Base-by-base conservation (phyloP, 2,888 invertebrate genomes). In the Hemicrepidius hirtus region DNA sequence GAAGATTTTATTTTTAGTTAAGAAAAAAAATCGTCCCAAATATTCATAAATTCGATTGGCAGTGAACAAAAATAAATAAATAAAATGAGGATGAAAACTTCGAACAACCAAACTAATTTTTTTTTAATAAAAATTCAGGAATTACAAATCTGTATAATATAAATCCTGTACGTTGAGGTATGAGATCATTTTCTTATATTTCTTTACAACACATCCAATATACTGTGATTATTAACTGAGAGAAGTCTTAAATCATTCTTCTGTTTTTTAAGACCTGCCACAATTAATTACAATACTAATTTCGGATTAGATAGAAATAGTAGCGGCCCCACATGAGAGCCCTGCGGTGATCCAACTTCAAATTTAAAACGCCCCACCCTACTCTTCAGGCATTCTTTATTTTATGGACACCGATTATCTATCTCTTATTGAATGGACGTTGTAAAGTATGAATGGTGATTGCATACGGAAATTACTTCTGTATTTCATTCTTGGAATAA, bases 281-380 rank as follows among this genome's bases (percentile, higher is more conserved):
- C 41, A 41, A 60, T 60, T 60, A 60, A 60, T 60, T 60, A 60
- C 60, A 60, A 13, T 41, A 41, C 12, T 60, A 60, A 60, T 60
- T 37, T 65, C 21, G 53, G 18, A 55, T 65, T 65, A 53, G 32
- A 40, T 32, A 55, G 57, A 67, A 57, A 67, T 57, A 67, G 67
- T 57, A 67, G 67, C 67, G 57, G 57, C 67, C 67, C 67, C 57
- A 55, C 44, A 44, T 13, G 57, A 57, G 57, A 57, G 32, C 41
- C 44, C 41, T 57, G 57, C 55, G 67, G 40, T 44, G 10, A 46
- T 32, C 10, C 32, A 6, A 44, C 57, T 18, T 37, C 65, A 37
- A 21, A 12, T 50, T 65, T 55, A 65, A 64, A 20, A 10, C 32
- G 37, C 37, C 53, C 37, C 53, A 53, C 53, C 37, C 24, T 40